Evolutionary conservation across 2,888 invertebrate species (phyloP).

Genomic region (Chymomyza procnemis): DNA sequence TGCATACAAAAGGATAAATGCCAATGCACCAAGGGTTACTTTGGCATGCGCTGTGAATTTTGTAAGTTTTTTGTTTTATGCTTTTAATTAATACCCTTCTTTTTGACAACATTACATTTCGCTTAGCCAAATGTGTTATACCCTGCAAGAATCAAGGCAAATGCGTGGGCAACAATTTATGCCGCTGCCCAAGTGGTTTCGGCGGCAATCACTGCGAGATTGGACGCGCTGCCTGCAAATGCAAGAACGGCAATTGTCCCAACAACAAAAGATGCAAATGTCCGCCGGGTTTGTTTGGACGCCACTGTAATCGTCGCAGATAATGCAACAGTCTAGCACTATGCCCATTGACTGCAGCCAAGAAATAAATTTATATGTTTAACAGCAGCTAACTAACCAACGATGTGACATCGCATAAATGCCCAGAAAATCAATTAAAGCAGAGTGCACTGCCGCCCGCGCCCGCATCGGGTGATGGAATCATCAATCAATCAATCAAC

Average conservation of each 20-base stretch:
- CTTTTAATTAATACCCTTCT: no score
- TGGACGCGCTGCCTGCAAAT: slow-evolving; percentile 87
- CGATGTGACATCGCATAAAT: slow-evolving; percentile 31
- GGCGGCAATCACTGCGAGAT: slow-evolving; percentile 95
- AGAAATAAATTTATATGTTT: slow-evolving; percentile 24
- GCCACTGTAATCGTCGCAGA: slow-evolving; percentile 88
- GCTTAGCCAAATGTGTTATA: slow-evolving; percentile 92
- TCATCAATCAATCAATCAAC: not conserved
- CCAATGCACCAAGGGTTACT: slow-evolving; percentile 93
- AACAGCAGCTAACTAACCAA: slow-evolving; percentile 6
- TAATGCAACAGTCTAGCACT: no score
- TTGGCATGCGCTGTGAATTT: slow-evolving; percentile 92
- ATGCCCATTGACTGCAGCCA: slow-evolving; percentile 29
- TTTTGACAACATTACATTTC: no score
- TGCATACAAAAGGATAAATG: slow-evolving; percentile 96
- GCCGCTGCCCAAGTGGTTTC: slow-evolving; percentile 90
- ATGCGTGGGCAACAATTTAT: slow-evolving; percentile 92
- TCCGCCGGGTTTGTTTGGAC: slow-evolving; percentile 90
- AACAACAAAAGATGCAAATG: slow-evolving; percentile 85
- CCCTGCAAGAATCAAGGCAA: slow-evolving; percentile 94
- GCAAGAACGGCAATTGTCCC: slow-evolving; percentile 88
- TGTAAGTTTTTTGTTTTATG: slow-evolving; percentile 83
- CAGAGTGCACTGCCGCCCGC: slow-evolving; percentile 1
- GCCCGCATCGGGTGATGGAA: not conserved
- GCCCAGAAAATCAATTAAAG: slow-evolving; percentile 11